phyloP scores from a whole-genome alignment of 2,888 invertebrate species.

The Nasonovia ribisnigri region DNA sequence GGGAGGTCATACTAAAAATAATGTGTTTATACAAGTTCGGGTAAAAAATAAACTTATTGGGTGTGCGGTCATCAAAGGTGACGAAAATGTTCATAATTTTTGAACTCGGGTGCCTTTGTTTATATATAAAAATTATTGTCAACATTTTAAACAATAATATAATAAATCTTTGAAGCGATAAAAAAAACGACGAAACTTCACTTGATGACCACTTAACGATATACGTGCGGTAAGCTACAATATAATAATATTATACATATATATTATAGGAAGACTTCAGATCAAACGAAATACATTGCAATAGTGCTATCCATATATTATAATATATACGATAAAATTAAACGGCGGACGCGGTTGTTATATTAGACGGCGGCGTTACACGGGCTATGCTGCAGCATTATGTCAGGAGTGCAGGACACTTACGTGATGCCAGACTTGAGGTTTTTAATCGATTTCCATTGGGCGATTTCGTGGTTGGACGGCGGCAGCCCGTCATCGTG shows the following conservation, averaged over 20 bases:
- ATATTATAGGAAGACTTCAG: not conserved
- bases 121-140: not conserved
- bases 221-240: too few species aligned
- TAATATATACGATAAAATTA: not conserved
- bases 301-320: not conserved
- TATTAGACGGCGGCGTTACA: not conserved
- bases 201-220: not conserved
- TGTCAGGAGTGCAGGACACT: conserved; percentile 66
- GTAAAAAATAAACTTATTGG: not conserved
- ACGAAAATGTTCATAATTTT: not conserved
- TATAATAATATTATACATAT: not conserved
- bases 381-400: not conserved
- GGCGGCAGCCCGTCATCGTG: conserved; percentile 66
- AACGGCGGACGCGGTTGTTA: not conserved
- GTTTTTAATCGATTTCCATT: conserved; percentile 68
- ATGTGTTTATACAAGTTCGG: not conserved
- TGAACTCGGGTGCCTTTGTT: not conserved
- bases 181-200: not conserved
- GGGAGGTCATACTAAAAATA: not conserved
- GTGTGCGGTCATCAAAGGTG: too few species aligned
- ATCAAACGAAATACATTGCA: not conserved
- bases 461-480: conserved; percentile 67
- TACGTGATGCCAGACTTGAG: conserved; percentile 68
- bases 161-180: not conserved
- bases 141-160: not conserved